Base-by-base conservation (phyloP, 2,113 vertebrate species). In the Geococcyx californianus region DNA sequence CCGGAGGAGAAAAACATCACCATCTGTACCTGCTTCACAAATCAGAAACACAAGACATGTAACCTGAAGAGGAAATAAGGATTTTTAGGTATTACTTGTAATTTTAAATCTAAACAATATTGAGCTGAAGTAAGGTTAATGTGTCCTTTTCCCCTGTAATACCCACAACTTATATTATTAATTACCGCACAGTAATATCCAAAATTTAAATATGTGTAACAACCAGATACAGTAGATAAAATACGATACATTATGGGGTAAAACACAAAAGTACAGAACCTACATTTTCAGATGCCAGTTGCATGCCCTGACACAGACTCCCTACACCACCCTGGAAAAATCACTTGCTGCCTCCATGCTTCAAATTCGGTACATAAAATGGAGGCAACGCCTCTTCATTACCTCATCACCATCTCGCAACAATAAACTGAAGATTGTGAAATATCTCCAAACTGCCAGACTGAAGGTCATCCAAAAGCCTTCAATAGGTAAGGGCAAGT, bases 321-420 rank as follows among this genome's bases (percentile, higher is more conserved):
- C 20, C 34, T 20, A 45, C 0, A 1, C 1, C 8, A 4, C 45
- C 33, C 40, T 36, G 36, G 33, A 84, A 86, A 67, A 92, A 77
- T 36, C 29, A 77, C 38, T 84, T 75, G 64, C 58, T 89, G 60
- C n/a, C 84, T 60, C 74, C 76, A 31, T 8, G 34, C 60, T 56
- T 92, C 55, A 69, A 70, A 81, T 74, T 44, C 54, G 8, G 29
- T 5, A 59, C 21, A 16, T 45, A 78, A 93, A 92, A 94, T 77
- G 93, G 91, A 95, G 60, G 64, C 68, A 80, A 63, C 1, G 3
- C 15, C 45, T 38, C 55, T 67, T 69, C 34, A 36, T 55, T 86
- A 73, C 84, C 20, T 74, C 79, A 85, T 44, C 36, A 15, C 1
- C 0, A 69, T 58, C 51, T 80, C 6, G 3, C 49, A 83, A 54